phyloP scores from a whole-genome alignment of 2,113 vertebrate species.

The Ptyas mucosa region DNA sequence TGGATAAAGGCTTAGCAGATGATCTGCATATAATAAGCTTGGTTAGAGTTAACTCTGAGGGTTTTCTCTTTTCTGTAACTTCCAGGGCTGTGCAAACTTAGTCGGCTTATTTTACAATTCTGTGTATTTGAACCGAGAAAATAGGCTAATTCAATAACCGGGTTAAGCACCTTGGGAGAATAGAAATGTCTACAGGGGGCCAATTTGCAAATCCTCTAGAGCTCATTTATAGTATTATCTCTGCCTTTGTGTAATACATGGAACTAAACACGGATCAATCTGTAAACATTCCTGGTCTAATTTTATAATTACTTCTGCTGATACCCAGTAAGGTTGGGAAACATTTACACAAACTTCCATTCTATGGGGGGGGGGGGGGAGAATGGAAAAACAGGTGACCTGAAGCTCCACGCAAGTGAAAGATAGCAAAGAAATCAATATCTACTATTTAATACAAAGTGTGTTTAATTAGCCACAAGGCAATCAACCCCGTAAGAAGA shows the following conservation, averaged over 20 bases:
- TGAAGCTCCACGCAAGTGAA: conserved; percentile 33
- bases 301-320: background rate
- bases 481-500: background rate
- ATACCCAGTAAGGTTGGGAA: background rate
- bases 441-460: conserved; percentile 27
- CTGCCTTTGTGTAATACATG: background rate
- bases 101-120: background rate
- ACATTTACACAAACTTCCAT: conserved; percentile 16
- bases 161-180: background rate
- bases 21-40: background rate
- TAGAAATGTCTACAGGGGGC: background rate
- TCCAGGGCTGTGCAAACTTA: background rate
- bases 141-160: background rate
- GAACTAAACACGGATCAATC: background rate
- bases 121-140: background rate
- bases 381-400: conserved; percentile 26
- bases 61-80: background rate
- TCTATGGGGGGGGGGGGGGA: background rate
- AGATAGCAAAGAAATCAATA: conserved; percentile 41
- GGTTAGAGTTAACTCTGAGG: background rate
- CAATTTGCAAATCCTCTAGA: background rate
- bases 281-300: background rate
- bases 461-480: conserved; percentile 36
- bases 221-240: background rate
- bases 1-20: background rate